Conservation (phyloP, 2,113 vertebrate species). For the Phalacrocorax pelagicus region DNA sequence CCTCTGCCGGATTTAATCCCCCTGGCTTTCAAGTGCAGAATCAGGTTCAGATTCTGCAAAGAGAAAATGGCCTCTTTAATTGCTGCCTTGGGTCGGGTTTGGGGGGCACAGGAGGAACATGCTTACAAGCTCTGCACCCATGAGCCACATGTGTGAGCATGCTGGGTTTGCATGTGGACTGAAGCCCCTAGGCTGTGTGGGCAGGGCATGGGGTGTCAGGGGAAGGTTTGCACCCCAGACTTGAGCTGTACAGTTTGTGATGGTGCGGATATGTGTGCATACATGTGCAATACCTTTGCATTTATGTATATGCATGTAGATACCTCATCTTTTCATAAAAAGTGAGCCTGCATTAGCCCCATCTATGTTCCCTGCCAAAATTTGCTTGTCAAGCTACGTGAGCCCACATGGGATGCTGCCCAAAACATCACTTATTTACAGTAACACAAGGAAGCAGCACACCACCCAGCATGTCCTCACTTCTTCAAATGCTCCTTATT, state of each 20-base stretch:
- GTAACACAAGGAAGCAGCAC: not conserved
- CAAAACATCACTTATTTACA: not conserved
- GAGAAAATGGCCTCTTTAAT: not conserved
- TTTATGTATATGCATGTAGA: fast-evolving
- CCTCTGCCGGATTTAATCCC: not conserved
- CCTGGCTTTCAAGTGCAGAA: not conserved
- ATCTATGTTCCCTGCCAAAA: not conserved
- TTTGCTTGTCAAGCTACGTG: fast-evolving
- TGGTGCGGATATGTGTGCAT: fast-evolving
- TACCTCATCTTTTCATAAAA: fast-evolving
- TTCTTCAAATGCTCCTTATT: not conserved
- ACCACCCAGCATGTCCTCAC: fast-evolving
- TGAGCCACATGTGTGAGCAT: fast-evolving
- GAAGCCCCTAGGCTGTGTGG: not conserved
- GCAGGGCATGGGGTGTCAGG: not conserved
- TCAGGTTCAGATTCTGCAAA: not conserved
- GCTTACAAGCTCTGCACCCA: not conserved
- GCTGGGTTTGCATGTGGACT: fast-evolving
- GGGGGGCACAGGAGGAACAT: not conserved
- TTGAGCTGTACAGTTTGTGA: not conserved
- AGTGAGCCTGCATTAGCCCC: not conserved
- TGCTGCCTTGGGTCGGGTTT: not conserved
- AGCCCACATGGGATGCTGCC: not conserved
- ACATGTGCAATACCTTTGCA: not conserved
- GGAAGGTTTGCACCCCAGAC: not conserved